Base-by-base conservation (phyloP, 2,888 invertebrate genomes). In the Watsonalla binaria region DNA sequence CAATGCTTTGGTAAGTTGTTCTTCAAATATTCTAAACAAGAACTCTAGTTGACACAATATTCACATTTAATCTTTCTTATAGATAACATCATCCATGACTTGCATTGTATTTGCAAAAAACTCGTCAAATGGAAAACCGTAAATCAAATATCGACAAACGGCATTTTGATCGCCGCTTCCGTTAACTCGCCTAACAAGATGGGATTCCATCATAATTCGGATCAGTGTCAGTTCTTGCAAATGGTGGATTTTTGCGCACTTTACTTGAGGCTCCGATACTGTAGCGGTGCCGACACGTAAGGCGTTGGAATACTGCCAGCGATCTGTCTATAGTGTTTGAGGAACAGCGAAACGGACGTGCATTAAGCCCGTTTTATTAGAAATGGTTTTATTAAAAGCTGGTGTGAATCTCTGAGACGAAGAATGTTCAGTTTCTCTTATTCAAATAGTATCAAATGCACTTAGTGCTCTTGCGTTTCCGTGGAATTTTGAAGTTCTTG, bases 361-460 rank as follows among this genome's bases (percentile, higher is more conserved):
- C 72, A 78, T 79, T 74, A 74, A 72, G 72, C 70, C 68, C 63
- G 66, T 78, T 78, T 76, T 79, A 77, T 79, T 77, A 74, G 66
- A 71, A 68, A 72, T 68, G 64, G 66, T 76, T 76, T 72, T 73
- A 76, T 72, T 72, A 68, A 70, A 66, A 68, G 60, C 60, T 65
- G 55, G 55, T 62, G 58, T 53, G 63, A 57, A 57, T 60, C 55
- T 55, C 54, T 62, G 54, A 46, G 56, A 52, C 54, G 45, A 52
- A 63, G 61, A 53, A 61, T 56, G 61, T 13, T 63, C 64, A 24
- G 24, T 24, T 24, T 24, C 24, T 24, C 24, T 24, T 24, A 24
- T 24, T 24, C 24, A 37, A 37, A 37, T 37, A 37, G 6, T 37
- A 37, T 47, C 11, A n/a, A 47, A 34, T 15, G 47, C 8, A 35